Percentiles rank a stretch among this genome's conserved stretches.
phyloP scores from a whole-genome alignment of 2,888 invertebrate species.

The Himalopsyche anomala region DNA sequence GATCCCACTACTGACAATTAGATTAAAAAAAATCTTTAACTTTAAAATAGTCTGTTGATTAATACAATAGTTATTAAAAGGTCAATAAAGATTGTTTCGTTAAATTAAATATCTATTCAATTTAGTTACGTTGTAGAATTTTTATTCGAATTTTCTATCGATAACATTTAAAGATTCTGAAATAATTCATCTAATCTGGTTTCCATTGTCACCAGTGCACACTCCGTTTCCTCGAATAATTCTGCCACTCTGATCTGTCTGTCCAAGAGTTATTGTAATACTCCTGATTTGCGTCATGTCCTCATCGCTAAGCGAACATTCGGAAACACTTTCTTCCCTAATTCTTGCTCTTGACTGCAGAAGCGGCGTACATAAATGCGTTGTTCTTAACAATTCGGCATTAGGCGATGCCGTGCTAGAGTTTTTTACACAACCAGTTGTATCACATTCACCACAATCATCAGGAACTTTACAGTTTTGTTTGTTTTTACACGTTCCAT shows the following conservation, averaged over 20 bases:
- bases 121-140: conserved; percentile 12
- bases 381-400: conserved; percentile 53
- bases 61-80: too few species aligned
- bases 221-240: conserved; percentile 58
- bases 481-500: conserved; percentile 7
- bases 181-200: conserved; percentile 56
- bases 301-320: conserved; percentile 65
- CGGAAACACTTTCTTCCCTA: conserved; percentile 65
- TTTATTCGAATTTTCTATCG: conserved; percentile 39
- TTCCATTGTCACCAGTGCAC: conserved; percentile 46
- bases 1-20: too few species aligned
- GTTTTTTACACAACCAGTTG: background rate
- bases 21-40: too few species aligned
- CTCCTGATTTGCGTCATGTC: conserved; percentile 65
- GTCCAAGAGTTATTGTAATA: conserved; percentile 65
- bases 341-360: conserved; percentile 64
- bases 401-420: conserved; percentile 1
- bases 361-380: conserved; percentile 59
- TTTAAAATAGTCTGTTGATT: too few species aligned
- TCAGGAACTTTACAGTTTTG: background rate
- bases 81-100: conserved; percentile 28
- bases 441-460: background rate
- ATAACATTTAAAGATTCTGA: conserved; percentile 54
- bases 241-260: conserved; percentile 61
- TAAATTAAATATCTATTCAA: conserved; percentile 24